Percentiles rank a stretch among this genome's conserved stretches.
These are phyloP conservation scores for Stichopus chloronotus DNA, from an alignment of 35 echinoderm and acorn worm genomes.

Conservation along the genomic window DNA sequence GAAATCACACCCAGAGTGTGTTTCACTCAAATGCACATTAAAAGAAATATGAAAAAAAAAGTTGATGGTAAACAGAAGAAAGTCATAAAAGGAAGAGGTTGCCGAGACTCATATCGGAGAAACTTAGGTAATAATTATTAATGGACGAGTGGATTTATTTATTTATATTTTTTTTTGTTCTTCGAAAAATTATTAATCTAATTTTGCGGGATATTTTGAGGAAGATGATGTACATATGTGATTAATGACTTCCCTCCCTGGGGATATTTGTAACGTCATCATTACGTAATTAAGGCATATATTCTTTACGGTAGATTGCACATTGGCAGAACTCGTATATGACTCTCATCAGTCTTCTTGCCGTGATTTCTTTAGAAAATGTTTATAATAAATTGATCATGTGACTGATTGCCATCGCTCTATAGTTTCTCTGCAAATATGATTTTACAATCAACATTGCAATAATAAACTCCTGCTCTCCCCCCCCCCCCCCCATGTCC, in stretches of 20 bases:
- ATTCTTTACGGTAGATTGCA: conserved; percentile 9
- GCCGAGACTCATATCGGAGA: no score
- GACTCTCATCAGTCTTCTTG: neutral
- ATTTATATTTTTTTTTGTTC: neutral
- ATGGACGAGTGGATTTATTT: neutral
- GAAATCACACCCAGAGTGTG: neutral
- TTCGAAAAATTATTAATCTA: neutral
- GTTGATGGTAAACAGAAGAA: neutral
- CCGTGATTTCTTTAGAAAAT: neutral
- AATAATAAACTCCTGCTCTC: no score
- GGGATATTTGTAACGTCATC: conserved; percentile 1
- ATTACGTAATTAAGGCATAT: conserved; percentile 13
- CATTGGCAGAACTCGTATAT: neutral
- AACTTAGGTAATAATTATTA: conserved; percentile 13
- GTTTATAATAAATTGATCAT: no score
- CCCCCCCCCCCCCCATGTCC: no score
- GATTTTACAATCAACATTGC: neutral
- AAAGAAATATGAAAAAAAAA: neutral
- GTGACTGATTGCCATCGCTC: no score
- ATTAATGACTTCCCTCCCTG: neutral
- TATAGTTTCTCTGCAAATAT: neutral
- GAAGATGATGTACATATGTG: neutral
- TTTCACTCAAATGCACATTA: neutral
- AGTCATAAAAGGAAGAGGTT: neutral
- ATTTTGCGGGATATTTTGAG: neutral